Evolutionary conservation across 2,797 vertebrate genomes (phyloP), one percentile per base, ranked within the genome.

Genomic region (Hypotaenidia philippensis): DNA sequence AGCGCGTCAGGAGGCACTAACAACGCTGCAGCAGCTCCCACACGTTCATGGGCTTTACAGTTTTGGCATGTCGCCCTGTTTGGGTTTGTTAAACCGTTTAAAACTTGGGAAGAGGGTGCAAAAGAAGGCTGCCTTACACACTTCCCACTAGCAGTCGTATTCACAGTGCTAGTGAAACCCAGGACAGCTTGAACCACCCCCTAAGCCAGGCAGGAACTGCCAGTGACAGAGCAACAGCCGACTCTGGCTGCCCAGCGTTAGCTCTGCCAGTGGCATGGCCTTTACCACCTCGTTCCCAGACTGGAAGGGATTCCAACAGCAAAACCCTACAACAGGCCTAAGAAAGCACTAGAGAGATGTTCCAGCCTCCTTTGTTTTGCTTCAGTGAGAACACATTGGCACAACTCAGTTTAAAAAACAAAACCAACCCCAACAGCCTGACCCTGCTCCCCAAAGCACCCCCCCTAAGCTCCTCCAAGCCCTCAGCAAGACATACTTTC

Each of bases 401-500:
- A 98, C 97, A 38, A 64, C 90, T 85, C 65, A 95, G 76, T 72
- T 31, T 86, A 96, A 92, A 18, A 25, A 27, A 15, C 13, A 5
- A 29, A 31, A 59, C 5, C 12, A 47, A 13, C 11, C 26, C 7
- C 47, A 20, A 66, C 20, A n/a, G 29, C 5, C 59, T 16, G 36
- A 56, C 0, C 57, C 74, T 15, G 13, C 36, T 36, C 36, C 36
- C 36, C 36, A 36, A 36, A 36, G 36, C 36, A 36, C 36, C 36
- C 36, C 36, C 84, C 57, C 5, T n/a, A 75, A 0, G 38, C 90
- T 71, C 71, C 56, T 88, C 89, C 85, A 22, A 90, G 75, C 91
- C 78, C 70, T 96, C 82, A 96, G 96, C 94, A 94, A 98, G 96
- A 97, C 93, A 97, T 95, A 97, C 96, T 91, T 96, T 32, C 97